phyloP scores from a whole-genome alignment of 2,113 vertebrate genomes.

The Campylorhamphus procurvoides region DNA sequence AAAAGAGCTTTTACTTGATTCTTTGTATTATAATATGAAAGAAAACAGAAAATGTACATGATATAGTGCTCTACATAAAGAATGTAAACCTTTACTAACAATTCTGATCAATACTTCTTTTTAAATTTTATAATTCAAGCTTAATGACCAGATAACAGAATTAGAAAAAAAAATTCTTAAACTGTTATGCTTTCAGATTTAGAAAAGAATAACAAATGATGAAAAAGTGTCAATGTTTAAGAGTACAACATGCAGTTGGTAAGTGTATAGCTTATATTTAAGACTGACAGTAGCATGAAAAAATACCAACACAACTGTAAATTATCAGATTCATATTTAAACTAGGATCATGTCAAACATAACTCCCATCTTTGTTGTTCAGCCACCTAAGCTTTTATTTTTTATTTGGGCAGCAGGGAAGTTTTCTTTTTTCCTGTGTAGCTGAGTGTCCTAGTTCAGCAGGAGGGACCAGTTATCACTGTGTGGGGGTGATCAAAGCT shows the following conservation, averaged over 20 bases:
- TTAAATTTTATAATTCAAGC: background rate
- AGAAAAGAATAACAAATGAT: background rate
- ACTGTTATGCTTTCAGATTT: background rate
- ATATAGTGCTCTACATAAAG: background rate
- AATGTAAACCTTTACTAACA: background rate
- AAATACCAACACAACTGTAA: background rate
- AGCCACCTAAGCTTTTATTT: background rate
- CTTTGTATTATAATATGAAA: background rate
- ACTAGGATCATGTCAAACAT: background rate
- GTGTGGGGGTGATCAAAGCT: too few relatives aligned
- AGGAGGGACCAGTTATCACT: too few relatives aligned
- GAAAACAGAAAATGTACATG: background rate
- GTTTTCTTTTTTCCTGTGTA: background rate
- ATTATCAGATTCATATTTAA: background rate
- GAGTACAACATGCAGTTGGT: background rate
- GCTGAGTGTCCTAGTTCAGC: background rate
- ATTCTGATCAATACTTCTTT: background rate
- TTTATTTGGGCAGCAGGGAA: background rate
- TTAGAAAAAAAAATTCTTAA: background rate
- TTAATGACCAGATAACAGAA: background rate
- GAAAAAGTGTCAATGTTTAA: background rate
- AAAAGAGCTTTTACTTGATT: constrained; percentile 12
- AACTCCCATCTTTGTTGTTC: background rate
- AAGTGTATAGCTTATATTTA: background rate
- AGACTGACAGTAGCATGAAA: background rate